Conservation (phyloP, 2,113 vertebrate genomes). For the Prunella fulvescens region DNA sequence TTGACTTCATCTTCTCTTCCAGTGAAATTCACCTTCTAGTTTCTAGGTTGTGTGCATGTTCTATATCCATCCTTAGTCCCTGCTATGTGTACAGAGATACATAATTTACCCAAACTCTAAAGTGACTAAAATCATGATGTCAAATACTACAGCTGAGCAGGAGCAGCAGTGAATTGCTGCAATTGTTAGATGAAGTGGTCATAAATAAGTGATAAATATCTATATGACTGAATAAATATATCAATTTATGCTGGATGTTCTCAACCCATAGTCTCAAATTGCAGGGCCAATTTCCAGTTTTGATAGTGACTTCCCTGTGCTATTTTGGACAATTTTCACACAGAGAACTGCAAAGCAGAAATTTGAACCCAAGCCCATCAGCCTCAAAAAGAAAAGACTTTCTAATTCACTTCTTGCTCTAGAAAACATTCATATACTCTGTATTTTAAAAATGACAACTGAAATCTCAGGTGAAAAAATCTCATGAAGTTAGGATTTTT, state of each 20-base stretch:
- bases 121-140: not conserved
- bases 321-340: not conserved
- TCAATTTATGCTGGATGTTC: not conserved
- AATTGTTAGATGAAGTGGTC: not conserved
- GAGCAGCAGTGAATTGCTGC: not conserved
- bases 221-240: not conserved
- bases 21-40: not conserved
- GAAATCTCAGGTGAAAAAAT: not conserved
- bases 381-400: not conserved
- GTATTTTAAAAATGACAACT: not conserved
- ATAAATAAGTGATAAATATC: not conserved
- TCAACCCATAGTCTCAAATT: not conserved
- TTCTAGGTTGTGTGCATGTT: fast-evolving
- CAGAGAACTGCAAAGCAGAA: not conserved
- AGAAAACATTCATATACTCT: not conserved
- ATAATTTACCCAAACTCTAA: not conserved
- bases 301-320: not conserved
- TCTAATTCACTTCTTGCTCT: not conserved
- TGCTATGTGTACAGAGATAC: not conserved
- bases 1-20: not conserved
- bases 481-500: fast-evolving
- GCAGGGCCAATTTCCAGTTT: not conserved
- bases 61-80: not conserved
- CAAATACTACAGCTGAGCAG: not conserved
- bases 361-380: not conserved